Conservation (phyloP, 2,113 vertebrate genomes). For the Petrocephalus microphthalmus region DNA sequence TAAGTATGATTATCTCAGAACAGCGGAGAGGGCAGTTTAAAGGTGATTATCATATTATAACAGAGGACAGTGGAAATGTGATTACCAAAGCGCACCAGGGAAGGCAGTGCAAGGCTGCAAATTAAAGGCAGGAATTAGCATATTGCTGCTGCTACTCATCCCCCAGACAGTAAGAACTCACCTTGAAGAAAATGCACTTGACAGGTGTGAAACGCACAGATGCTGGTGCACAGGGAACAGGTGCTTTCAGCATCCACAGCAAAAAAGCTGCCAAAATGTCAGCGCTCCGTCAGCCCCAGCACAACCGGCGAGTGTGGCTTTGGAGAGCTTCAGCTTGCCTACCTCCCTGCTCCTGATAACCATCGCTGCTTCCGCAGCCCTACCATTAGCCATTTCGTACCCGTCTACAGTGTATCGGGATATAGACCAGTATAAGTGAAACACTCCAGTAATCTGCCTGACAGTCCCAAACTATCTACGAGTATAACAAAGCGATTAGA, state of each 20-base stretch:
- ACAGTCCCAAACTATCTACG: neutral
- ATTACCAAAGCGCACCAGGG: neutral
- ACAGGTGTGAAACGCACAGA: constrained; percentile 12
- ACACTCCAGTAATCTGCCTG: neutral
- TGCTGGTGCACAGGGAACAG: neutral
- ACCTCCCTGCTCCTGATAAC: neutral
- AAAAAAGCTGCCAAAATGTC: neutral
- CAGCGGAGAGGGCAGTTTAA: neutral
- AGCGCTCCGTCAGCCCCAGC: neutral
- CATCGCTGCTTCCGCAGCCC: neutral
- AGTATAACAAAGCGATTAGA: neutral
- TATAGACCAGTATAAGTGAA: neutral
- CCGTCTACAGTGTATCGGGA: neutral
- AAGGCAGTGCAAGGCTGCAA: neutral
- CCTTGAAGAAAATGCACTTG: constrained; percentile 38
- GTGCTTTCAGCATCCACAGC: neutral
- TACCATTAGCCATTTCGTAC: neutral
- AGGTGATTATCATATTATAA: neutral
- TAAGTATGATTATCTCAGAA: neutral
- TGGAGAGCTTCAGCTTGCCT: neutral
- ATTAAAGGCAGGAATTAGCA: neutral
- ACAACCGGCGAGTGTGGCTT: neutral
- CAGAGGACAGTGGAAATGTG: neutral
- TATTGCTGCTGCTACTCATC: constrained; percentile 11
- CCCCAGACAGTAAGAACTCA: constrained; percentile 37